Evolutionary conservation across 1,140 invertebrate genomes (phyloP).

Genomic region (Nymphalis io): DNA sequence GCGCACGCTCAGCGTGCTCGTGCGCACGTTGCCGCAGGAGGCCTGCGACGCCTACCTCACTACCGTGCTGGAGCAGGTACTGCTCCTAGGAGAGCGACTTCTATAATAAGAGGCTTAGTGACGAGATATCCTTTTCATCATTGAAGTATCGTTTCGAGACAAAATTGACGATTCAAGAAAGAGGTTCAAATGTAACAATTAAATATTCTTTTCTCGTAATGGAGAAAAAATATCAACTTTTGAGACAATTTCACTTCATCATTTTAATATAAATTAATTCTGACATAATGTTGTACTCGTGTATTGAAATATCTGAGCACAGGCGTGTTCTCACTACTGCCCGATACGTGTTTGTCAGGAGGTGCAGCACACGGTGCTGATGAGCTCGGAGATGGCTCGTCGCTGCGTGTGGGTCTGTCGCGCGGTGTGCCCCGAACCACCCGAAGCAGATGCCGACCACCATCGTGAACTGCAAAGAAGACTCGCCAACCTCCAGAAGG

Average conservation of each 20-base stretch:
- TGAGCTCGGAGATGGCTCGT: slow-evolving; percentile 87
- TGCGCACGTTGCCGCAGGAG: slow-evolving; percentile 83
- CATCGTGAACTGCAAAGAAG: slow-evolving; percentile 84
- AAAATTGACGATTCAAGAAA: too few species aligned
- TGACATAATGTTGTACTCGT: too few species aligned
- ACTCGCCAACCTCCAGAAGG: slow-evolving; percentile 85
- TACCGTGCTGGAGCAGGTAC: slow-evolving; percentile 89
- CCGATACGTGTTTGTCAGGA: slow-evolving; percentile 75
- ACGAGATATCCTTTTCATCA: neutral
- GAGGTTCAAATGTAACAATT: too few species aligned
- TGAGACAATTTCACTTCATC: too few species aligned
- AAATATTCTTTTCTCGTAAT: too few species aligned
- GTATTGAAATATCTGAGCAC: too few species aligned
- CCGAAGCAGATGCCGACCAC: slow-evolving; percentile 64
- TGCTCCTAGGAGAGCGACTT: too few species aligned
- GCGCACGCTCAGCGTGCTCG: slow-evolving; percentile 85
- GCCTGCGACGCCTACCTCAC: slow-evolving; percentile 89
- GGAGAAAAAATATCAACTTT: too few species aligned
- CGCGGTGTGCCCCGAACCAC: slow-evolving; percentile 56
- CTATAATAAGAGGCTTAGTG: too few species aligned
- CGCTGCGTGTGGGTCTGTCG: slow-evolving; percentile 88
- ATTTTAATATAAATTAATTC: too few species aligned
- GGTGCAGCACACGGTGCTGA: slow-evolving; percentile 89
- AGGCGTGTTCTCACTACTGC: too few species aligned
- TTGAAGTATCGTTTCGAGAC: neutral